Evolutionary conservation across 2,113 vertebrate genomes (phyloP), one percentile per base, ranked within the genome.

Genomic region (Cheilinus undulatus): DNA sequence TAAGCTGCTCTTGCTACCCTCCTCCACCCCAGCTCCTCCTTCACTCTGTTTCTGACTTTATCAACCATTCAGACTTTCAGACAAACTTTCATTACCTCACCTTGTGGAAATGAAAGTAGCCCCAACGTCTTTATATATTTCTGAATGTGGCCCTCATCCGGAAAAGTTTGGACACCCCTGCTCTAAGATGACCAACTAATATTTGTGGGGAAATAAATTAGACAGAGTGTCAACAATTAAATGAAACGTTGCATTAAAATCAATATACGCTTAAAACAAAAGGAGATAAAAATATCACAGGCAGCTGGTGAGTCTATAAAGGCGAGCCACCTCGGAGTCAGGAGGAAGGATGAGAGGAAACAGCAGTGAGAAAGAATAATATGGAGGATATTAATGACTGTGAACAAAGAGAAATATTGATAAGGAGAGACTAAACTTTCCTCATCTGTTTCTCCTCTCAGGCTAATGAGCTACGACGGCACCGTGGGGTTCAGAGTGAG

Each of bases 331-430:
- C 3, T 49, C 20, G 4, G 14, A n/a, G 27, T 36, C 9, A 0
- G 19, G 23, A 15, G 11, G 57, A 2, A 1, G n/a, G 7, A 0
- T 15, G 17, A 42, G 24, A 28, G 26, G 53, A 34, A 24, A 11
- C 28, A 50, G 46, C 48, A n/a, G 26, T 1, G 9, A 5, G 30
- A 40, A 2, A 15, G 40, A 42, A 7, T 19, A 17, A 22, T 42
- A 42, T 0, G 7, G 5, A 24, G n/a, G 30, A 45, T 38, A 27
- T 34, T 23, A 51, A 53, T 24, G 34, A 40, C 23, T 54, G 8
- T 56, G 7, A 20, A 71, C 63, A 84, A 63, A 80, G 62, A 76
- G 62, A 80, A 76, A 73, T 76, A 80, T 76, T 73, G 36, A 76
- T 69, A 72, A 78, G 79, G 27, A 63, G 20, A 22, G 34, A 57